These are phyloP conservation scores for Sitta europaea DNA, from an alignment of 2,113 vertebrate genomes.

Conservation along the genomic window DNA sequence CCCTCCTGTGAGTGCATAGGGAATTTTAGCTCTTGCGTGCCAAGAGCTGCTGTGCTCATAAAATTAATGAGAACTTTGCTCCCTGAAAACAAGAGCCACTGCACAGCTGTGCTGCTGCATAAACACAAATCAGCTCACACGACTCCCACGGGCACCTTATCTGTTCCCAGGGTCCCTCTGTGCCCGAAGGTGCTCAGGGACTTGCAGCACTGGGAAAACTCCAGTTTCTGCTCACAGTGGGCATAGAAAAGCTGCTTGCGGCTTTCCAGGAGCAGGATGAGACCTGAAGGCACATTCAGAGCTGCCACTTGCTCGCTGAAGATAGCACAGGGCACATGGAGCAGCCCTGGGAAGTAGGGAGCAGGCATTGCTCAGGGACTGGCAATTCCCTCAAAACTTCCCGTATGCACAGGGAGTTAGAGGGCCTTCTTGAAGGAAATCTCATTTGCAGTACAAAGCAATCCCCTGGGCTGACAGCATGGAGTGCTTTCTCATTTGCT, in stretches of 20 bases:
- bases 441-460: neutral
- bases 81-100: neutral
- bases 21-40: neutral
- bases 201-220: neutral
- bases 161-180: neutral
- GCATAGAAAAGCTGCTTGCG: neutral
- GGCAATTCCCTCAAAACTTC: neutral
- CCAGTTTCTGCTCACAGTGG: rapidly evolving
- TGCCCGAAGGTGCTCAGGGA: rapidly evolving
- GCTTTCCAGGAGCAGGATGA: neutral
- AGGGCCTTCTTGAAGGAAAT: neutral
- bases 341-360: neutral
- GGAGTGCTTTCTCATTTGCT: neutral
- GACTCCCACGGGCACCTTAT: rapidly evolving
- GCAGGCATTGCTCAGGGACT: rapidly evolving
- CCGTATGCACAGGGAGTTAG: rapidly evolving
- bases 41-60: neutral
- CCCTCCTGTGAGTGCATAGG: neutral
- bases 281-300: neutral
- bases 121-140: rapidly evolving
- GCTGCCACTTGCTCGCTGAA: neutral
- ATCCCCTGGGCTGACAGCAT: neutral
- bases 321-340: neutral
- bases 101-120: neutral
- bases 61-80: neutral